Evolutionary conservation across 2,888 invertebrate genomes (phyloP).

Genomic region (Eupithecia pulchellata): DNA sequence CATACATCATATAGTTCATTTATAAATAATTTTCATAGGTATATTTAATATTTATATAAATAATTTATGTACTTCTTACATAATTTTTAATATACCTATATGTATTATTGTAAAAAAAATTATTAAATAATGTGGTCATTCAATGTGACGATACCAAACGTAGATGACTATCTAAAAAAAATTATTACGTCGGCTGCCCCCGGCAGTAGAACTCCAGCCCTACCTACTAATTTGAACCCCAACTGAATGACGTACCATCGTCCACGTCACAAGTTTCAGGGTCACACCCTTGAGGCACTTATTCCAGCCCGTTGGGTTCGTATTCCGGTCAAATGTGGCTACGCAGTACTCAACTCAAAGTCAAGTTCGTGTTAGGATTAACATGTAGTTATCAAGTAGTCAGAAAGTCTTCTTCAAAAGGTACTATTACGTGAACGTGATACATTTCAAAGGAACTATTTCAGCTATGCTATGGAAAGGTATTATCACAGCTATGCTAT

Average conservation of each 20-base stretch:
- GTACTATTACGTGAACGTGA: no score
- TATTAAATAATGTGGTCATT: not conserved
- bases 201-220: not conserved
- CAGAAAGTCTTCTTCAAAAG: not conserved
- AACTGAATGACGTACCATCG: constrained; percentile 12
- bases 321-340: constrained; percentile 40
- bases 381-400: not conserved
- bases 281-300: constrained; percentile 42
- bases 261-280: constrained; percentile 42
- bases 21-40: no score
- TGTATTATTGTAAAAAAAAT: no score
- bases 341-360: constrained; percentile 19
- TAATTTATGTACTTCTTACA: no score
- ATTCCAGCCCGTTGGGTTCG: constrained; percentile 37
- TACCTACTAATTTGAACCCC: constrained; percentile 17
- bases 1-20: no score
- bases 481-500: not conserved
- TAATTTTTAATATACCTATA: no score
- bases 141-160: not conserved
- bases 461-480: not conserved
- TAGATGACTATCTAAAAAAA: not conserved
- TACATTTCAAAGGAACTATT: no score
- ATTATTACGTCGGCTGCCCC: not conserved
- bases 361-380: constrained; percentile 27
- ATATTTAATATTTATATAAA: no score